Conservation (phyloP, 1,140 invertebrate species). For the Drosophila kohkoa region DNA sequence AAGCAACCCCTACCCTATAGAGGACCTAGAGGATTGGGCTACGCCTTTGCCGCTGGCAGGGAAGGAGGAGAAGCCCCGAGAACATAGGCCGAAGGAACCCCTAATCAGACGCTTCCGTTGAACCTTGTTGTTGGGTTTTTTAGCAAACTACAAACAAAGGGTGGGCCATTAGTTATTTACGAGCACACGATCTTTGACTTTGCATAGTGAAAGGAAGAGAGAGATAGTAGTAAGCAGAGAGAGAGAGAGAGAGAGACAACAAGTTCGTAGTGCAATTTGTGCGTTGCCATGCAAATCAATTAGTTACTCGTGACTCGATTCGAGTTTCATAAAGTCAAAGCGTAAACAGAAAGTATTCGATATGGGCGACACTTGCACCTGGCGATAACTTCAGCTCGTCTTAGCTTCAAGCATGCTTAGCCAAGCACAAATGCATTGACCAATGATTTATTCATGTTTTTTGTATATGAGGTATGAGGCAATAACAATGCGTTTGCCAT, state of each 20-base stretch:
- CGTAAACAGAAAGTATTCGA: slow-evolving; percentile 13
- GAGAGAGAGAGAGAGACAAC: background rate
- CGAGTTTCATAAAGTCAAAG: slow-evolving; percentile 11
- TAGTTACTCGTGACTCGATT: slow-evolving; percentile 37
- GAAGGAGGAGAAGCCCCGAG: background rate
- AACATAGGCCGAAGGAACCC: slow-evolving; percentile 48
- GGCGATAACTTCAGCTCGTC: slow-evolving; percentile 16
- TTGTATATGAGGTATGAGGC: background rate
- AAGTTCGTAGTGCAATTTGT: slow-evolving; percentile 54
- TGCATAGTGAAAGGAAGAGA: background rate
- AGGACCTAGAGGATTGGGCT: slow-evolving; percentile 27
- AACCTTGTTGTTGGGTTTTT: slow-evolving; percentile 16
- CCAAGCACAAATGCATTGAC: slow-evolving; percentile 50
- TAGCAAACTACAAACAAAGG: slow-evolving; percentile 4
- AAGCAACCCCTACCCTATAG: slow-evolving; percentile 63
- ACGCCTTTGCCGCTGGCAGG: slow-evolving; percentile 48
- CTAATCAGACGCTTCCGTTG: slow-evolving; percentile 67
- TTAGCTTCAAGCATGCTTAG: slow-evolving; percentile 34
- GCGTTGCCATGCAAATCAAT: slow-evolving; percentile 76
- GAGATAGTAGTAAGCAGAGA: background rate
- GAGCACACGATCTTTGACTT: slow-evolving; percentile 20
- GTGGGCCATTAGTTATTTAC: background rate
- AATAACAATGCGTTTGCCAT: slow-evolving; percentile 32
- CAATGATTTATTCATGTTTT: slow-evolving; percentile 12
- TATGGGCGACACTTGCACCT: slow-evolving; percentile 56